Evolutionary conservation across 2,888 invertebrate genomes (phyloP).

Genomic region (Mantis religiosa): DNA sequence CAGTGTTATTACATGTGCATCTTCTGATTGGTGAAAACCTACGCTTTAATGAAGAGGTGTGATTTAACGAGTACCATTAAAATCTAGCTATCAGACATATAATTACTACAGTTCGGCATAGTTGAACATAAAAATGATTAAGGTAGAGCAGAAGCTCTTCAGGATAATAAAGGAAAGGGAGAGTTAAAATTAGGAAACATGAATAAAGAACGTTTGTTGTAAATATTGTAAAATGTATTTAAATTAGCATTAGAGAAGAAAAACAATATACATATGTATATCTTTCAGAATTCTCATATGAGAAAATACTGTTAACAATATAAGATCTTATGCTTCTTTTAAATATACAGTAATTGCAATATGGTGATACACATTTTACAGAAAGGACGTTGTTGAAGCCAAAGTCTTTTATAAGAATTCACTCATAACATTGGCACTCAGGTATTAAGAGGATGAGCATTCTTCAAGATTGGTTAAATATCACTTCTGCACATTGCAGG

Average conservation of each 20-base stretch:
- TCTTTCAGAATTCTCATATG: conserved; percentile 11
- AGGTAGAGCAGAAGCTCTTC: no score
- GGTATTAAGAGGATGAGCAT: not conserved
- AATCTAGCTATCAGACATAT: no score
- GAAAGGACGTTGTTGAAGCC: conserved; percentile 3
- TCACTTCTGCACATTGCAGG: not conserved
- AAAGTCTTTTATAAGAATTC: not conserved
- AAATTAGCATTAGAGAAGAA: conserved; percentile 14
- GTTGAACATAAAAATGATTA: no score
- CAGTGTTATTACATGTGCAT: no score
- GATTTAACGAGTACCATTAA: no score
- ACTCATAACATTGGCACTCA: conserved; percentile 10
- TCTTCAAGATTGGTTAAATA: not conserved
- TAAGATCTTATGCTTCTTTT: conserved; percentile 7
- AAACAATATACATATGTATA: not conserved
- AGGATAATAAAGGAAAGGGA: no score
- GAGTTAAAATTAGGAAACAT: no score
- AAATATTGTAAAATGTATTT: conserved; percentile 22
- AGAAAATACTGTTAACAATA: conserved; percentile 18
- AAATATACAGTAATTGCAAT: not conserved
- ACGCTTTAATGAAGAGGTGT: no score
- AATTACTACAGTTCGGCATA: no score
- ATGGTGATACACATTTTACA: not conserved
- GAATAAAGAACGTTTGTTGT: not conserved
- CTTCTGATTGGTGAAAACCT: no score